Percentiles rank a stretch among this genome's conserved stretches.
These are phyloP conservation scores for Daktulosphaira vitifoliae DNA, from an alignment of 1,140 invertebrate species.

Conservation along the genomic window DNA sequence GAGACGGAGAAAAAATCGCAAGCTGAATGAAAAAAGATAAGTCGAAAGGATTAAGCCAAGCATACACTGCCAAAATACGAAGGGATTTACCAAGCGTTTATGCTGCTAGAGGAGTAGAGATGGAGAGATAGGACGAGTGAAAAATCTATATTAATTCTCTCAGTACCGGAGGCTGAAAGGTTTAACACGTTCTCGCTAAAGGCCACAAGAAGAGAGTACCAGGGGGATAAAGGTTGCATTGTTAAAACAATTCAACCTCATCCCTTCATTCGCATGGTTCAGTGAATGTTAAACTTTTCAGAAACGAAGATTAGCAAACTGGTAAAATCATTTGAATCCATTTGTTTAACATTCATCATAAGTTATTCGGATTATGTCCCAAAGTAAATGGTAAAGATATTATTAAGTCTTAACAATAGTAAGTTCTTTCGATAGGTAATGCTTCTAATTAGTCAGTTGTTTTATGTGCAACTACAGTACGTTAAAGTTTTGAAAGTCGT, in stretches of 20 bases:
- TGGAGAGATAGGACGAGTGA: background rate
- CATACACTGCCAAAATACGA: background rate
- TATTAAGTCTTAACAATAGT: too few species aligned
- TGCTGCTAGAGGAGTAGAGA: background rate
- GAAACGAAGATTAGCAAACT: background rate
- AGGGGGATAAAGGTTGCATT: conserved; percentile 9
- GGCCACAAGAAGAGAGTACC: background rate
- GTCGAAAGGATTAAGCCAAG: conserved; percentile 3
- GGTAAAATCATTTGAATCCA: too few species aligned
- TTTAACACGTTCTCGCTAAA: conserved; percentile 19
- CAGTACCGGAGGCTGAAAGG: background rate
- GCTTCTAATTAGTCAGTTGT: too few species aligned
- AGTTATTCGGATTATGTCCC: too few species aligned
- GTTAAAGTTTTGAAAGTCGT: too few species aligned
- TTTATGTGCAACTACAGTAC: too few species aligned
- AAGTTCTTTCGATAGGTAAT: too few species aligned
- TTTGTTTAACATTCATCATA: too few species aligned
- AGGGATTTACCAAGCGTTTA: background rate
- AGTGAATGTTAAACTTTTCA: background rate
- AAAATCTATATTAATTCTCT: conserved; percentile 1
- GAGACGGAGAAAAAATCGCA: background rate
- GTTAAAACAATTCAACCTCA: conserved; percentile 6
- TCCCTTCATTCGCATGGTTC: too few species aligned
- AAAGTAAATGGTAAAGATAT: too few species aligned
- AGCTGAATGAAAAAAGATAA: conserved; percentile 11